These are phyloP conservation scores for Sardina pilchardus DNA, from an alignment of 2,113 vertebrate genomes.

Conservation along the genomic window DNA sequence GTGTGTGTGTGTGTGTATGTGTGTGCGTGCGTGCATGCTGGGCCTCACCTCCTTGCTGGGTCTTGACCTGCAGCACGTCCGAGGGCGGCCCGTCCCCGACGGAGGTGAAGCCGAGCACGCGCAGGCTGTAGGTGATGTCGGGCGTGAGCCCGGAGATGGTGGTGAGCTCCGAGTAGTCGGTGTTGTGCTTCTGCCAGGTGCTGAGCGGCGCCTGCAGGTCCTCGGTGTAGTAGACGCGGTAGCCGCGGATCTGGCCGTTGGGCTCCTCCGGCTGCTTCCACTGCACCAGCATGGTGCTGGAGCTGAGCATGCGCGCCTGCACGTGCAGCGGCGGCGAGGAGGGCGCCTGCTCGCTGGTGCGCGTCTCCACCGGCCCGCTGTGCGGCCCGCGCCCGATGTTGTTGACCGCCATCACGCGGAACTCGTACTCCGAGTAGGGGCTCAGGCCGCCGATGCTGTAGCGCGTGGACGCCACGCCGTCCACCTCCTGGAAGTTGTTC, in stretches of 20 bases:
- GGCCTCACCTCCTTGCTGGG: slow-evolving; percentile 89
- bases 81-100: slow-evolving; percentile 93
- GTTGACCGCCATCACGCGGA: slow-evolving; percentile 89
- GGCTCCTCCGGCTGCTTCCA: slow-evolving; percentile 95
- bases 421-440: slow-evolving; percentile 92
- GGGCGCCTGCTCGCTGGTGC: slow-evolving; percentile 92
- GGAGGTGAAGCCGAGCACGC: slow-evolving; percentile 89
- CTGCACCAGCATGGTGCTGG: slow-evolving; percentile 92
- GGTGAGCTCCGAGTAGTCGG: slow-evolving; percentile 83
- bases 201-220: slow-evolving; percentile 77
- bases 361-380: slow-evolving; percentile 80
- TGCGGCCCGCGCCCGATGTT: slow-evolving; percentile 90
- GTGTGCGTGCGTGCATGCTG: background rate
- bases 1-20: background rate
- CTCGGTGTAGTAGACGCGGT: slow-evolving; percentile 86
- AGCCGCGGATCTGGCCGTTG: slow-evolving; percentile 89
- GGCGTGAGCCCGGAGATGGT: slow-evolving; percentile 86
- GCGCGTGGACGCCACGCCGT: slow-evolving; percentile 95
- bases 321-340: slow-evolving; percentile 90
- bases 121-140: slow-evolving; percentile 88
- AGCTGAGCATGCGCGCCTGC: slow-evolving; percentile 88
- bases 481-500: slow-evolving; percentile 90
- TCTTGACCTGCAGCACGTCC: slow-evolving; percentile 89
- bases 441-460: slow-evolving; percentile 97
- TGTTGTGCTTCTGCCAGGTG: slow-evolving; percentile 92